Base-by-base conservation (phyloP, 2,888 invertebrate species). In the Melanophora roralis region DNA sequence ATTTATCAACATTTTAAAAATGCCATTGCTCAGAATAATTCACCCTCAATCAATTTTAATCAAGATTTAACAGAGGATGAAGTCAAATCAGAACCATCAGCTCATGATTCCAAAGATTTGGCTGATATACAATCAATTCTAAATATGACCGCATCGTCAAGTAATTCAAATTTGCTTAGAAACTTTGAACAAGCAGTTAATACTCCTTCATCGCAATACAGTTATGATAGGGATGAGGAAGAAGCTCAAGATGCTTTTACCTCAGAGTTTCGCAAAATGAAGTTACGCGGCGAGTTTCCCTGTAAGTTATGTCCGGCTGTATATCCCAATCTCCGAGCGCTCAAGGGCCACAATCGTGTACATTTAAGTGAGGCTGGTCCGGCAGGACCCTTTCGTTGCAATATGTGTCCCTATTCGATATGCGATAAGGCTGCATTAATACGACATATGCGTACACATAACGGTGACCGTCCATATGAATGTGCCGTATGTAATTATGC, bases 401-500 rank as follows among this genome's bases (percentile, higher is more conserved):
- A 97, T 88, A 95, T 97, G 94, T 98, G 98, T 83, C 94, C 95
- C 0, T 97, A 96, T 89, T 94, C 94, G 1, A 92, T 95, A 43
- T 88, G 89, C 78, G 98, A 98, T 88, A 98, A 98, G 89, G 96
- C 96, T 19, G 97, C 97, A 2, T 90, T 98, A 60, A 94, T 96
- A 8, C 93, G 97, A 19, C 98, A 98, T 86, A 94, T 98, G 93
- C 92, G 98, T 49, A 96, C 96, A 0, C 98, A 98, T 90, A 98
- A 97, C 86, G 98, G 98, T 0, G 98, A 98, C 85, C 92, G 98
- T 11, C 98, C 98, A 0, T 98, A 96, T 87, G 97, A 97, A 89
- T 98, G 98, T 87, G 94, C 95, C 0, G 92, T 98, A n/a, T 98
- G 98, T 89, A 96, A 96, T 86, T 98, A 97, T 87, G 97, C 98